A percentile compares a stretch with the other conserved stretches of the same genome.
phyloP scores from a whole-genome alignment of 1,140 invertebrate species.

The Colletes latitarsis region DNA sequence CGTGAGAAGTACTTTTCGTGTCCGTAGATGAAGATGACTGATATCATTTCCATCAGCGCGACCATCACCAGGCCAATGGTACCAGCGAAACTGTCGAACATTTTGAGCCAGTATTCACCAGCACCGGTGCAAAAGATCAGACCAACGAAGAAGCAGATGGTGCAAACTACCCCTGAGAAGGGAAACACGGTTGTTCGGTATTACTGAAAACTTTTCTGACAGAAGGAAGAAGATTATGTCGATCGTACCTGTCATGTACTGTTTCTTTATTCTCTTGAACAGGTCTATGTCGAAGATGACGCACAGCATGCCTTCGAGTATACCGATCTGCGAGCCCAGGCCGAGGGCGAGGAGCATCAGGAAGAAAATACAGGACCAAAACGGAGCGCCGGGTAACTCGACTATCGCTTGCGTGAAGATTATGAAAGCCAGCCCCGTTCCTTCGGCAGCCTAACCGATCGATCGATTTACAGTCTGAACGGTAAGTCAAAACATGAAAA shows the following conservation, averaged over 20 bases:
- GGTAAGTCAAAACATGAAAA: background rate
- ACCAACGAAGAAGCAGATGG: slow-evolving; percentile 92
- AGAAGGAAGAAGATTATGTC: background rate
- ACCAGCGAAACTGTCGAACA: slow-evolving; percentile 97
- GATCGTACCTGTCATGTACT: slow-evolving; percentile 89
- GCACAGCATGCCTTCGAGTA: slow-evolving; percentile 95
- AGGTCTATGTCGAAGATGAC: slow-evolving; percentile 96
- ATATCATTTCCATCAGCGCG: slow-evolving; percentile 94
- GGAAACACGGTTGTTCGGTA: background rate
- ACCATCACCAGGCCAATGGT: slow-evolving; percentile 95
- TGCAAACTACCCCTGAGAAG: slow-evolving; percentile 88
- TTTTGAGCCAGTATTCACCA: slow-evolving; percentile 96
- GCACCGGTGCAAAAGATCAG: slow-evolving; percentile 95
- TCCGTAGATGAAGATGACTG: slow-evolving; percentile 95
- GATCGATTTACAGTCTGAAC: background rate
- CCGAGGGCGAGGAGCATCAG: slow-evolving; percentile 94
- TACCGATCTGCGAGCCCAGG: slow-evolving; percentile 95
- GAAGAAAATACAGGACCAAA: slow-evolving; percentile 97
- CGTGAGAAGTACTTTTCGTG: slow-evolving; percentile 87
- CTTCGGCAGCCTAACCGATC: slow-evolving; percentile 89
- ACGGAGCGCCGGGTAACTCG: slow-evolving; percentile 92
- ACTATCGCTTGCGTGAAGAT: slow-evolving; percentile 96
- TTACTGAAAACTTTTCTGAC: background rate
- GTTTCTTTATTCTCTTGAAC: slow-evolving; percentile 92
- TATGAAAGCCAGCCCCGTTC: slow-evolving; percentile 95